Conservation (phyloP, 2,113 vertebrate species). For the Stomatorhinus ivindoensis region DNA sequence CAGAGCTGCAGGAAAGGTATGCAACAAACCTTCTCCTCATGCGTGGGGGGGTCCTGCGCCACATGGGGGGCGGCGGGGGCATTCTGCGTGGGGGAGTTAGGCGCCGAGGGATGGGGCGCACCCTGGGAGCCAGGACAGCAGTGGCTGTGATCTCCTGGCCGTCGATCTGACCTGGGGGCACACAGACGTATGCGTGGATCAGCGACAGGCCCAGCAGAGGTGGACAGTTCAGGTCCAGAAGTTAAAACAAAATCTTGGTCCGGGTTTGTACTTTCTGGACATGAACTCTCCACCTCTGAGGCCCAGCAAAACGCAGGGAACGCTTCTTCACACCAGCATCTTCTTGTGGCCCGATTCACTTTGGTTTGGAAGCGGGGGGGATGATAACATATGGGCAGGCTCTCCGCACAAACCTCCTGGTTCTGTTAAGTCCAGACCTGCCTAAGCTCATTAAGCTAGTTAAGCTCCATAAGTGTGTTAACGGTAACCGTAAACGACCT, state of each 20-base stretch:
- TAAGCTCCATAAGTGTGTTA: not conserved
- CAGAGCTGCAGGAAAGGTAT: not conserved
- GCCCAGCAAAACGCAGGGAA: not conserved
- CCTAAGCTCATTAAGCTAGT: not conserved
- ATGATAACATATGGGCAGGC: not conserved
- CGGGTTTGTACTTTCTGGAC: not conserved
- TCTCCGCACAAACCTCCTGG: not conserved
- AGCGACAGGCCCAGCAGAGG: not conserved
- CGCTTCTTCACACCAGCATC: not conserved
- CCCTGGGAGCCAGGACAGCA: conserved; percentile 76
- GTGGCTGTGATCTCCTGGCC: conserved; percentile 95
- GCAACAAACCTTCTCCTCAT: conserved; percentile 80
- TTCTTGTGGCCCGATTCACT: not conserved
- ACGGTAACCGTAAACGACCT: not conserved
- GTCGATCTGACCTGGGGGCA: conserved; percentile 80
- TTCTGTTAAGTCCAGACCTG: not conserved
- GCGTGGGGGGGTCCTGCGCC: conserved; percentile 84
- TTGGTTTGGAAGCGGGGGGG: not conserved
- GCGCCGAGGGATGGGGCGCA: conserved; percentile 67
- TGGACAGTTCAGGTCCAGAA: not conserved
- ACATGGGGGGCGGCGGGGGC: conserved; percentile 86
- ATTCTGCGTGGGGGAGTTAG: conserved; percentile 83
- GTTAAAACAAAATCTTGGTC: not conserved
- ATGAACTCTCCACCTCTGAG: not conserved
- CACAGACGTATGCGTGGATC: not conserved